Base-by-base conservation (phyloP, 2,113 vertebrate genomes). In the Dicentrarchus labrax region DNA sequence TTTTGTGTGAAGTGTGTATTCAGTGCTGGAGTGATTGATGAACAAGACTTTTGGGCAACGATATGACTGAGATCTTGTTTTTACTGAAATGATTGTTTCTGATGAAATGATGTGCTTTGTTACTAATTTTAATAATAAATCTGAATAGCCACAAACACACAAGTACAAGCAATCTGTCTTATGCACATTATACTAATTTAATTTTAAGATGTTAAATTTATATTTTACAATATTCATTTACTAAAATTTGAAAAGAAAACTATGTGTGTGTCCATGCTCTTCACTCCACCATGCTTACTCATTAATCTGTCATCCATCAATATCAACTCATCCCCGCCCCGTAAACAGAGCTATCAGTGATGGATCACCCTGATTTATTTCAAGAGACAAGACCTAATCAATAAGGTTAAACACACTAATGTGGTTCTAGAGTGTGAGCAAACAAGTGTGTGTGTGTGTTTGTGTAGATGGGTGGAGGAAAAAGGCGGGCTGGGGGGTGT, bases 331-430 rank as follows among this genome's bases (percentile, higher is more conserved):
- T 84, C 87, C 84, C 92, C 76, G 5, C 86, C 84, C 78, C 1
- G 50, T 7, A 92, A 92, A 92, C 84, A 90, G 2, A 81, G 76
- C 72, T 82, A 86, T 82, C 90, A 82, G 84, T 89, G 93, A 92
- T 65, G 82, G 88, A 93, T 92, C 73, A 64, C 80, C 70, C 74
- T 59, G 84, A 88, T 89, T 71, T 66, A 41, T 45, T 70, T 83
- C 88, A 91, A 80, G 43, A 88, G 84, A 80, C 51, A 50, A 51
- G 70, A 88, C 60, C 91, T 77, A 66, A 93, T 92, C 93, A 89
- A 90, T 91, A 73, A 85, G 87, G 86, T 92, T 88, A 93, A 92
- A 84, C 88, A 78, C 80, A 82, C 94, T 89, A 61, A 92, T 90
- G 86, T 65, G 60, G 68, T 21, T 76, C 47, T 66, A 71, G 86